Evolutionary conservation across 2,888 invertebrate species (phyloP), one percentile per base, ranked within the genome.

Genomic region (Melanargia galathea): DNA sequence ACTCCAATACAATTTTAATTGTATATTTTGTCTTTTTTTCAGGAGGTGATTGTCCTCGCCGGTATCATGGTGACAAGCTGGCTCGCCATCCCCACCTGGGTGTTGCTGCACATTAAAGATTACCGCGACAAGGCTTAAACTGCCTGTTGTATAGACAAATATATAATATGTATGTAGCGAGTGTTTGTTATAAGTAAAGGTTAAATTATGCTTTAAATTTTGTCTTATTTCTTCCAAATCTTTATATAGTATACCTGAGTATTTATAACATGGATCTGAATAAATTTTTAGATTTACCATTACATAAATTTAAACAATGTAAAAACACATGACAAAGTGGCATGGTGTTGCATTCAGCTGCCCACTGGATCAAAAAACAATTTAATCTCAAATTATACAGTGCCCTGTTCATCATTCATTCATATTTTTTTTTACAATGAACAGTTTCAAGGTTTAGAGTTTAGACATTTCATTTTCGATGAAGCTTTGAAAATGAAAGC

Each of bases 31-130:
- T 54, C 54, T 63, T n/a, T 11, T 52, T 82, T 83, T 0, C 81
- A 91, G 91, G 89, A 90, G 70, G 65, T 80, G 10, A n/a, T 85
- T 1, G 22, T 83, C 67, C 79, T 90, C 0, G 72, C 80, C 0
- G 26, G 70, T 0, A 13, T 75, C 0, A 88, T 91, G 89, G 76
- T 89, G 7, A 20, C 86, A 0, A 83, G 87, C 16, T 90, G 90
- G 90, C 71, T 80, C 0, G 72, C 75, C 0, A 70, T 90, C 65
- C 91, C 91, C 0, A 76, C 78, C 35, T 90, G 85, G 82, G 89
- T 91, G 0, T 79, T 90, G 0, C 71, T 80, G 54, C 86, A 91
- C 84, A 84, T 91, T 70, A 90, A 88, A 67, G 69, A 87, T 70
- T 91, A 90, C 81, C 86, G 86, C 18, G 72, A 73, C 63, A 73